phyloP scores from a whole-genome alignment of 2,888 invertebrate genomes.

The Melanostoma scalare region DNA sequence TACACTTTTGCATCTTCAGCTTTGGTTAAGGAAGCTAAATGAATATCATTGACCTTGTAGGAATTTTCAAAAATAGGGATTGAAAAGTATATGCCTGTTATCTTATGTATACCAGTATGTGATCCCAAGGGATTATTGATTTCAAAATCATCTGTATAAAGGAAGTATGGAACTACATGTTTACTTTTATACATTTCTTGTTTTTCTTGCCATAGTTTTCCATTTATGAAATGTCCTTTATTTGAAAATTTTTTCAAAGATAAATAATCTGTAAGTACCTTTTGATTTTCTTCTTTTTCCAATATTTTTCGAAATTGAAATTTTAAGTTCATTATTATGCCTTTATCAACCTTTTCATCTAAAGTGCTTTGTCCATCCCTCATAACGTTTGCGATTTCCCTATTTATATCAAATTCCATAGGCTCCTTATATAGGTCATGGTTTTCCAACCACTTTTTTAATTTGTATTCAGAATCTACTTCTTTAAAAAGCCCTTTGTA shows the following conservation, averaged over 20 bases:
- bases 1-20: conserved; percentile 24
- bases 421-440: conserved; percentile 3
- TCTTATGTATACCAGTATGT: conserved; percentile 24
- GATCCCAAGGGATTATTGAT: conserved; percentile 42
- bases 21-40: conserved; percentile 29
- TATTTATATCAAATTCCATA: conserved; percentile 33
- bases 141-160: background rate
- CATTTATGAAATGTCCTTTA: conserved; percentile 31
- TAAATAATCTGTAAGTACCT: conserved; percentile 11
- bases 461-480: conserved; percentile 29
- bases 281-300: conserved; percentile 26
- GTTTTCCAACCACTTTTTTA: conserved; percentile 20
- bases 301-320: conserved; percentile 46
- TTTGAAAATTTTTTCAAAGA: conserved; percentile 1
- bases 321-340: conserved; percentile 28
- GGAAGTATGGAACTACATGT: conserved; percentile 15
- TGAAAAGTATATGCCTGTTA: conserved; percentile 28
- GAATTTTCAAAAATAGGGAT: conserved; percentile 24
- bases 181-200: conserved; percentile 10
- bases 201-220: conserved; percentile 44
- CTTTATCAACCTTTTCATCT: conserved; percentile 33
- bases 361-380: background rate
- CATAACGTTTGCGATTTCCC: conserved; percentile 10
- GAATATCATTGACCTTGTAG: conserved; percentile 28
- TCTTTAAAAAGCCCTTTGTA: conserved; percentile 13